Evolutionary conservation across 2,888 invertebrate genomes (phyloP).

Genomic region (Rhimphoctona megacephalus): DNA sequence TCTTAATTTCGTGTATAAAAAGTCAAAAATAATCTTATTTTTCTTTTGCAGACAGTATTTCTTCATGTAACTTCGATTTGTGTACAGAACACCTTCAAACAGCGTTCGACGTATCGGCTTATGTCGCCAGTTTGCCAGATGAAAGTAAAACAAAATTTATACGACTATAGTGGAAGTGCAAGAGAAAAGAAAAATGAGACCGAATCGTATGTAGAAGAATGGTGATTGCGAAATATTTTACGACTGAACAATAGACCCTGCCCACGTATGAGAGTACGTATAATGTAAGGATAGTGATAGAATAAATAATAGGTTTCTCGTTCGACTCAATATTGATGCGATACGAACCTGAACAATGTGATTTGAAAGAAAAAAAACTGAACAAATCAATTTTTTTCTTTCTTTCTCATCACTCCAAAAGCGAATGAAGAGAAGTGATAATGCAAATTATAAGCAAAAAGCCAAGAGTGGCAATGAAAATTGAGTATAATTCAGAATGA

Average conservation of each 20-base stretch:
- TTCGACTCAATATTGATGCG: constrained; percentile 33
- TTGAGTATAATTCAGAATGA: background rate
- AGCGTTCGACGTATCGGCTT: constrained; percentile 48
- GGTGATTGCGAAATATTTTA: constrained; percentile 35
- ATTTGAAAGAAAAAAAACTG: constrained; percentile 27
- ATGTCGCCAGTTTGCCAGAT: constrained; percentile 16
- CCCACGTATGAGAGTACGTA: constrained; percentile 56
- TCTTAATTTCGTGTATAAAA: no score
- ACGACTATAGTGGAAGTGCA: constrained; percentile 25
- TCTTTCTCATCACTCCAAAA: constrained; percentile 22
- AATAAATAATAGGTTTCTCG: constrained; percentile 28
- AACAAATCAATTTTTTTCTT: background rate
- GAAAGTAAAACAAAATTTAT: constrained; percentile 34
- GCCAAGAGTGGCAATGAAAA: constrained; percentile 13
- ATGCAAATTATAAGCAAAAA: background rate
- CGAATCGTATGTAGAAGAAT: constrained; percentile 13
- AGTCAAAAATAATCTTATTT: constrained; percentile 47
- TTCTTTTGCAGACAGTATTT: constrained; percentile 77
- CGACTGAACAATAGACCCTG: constrained; percentile 59
- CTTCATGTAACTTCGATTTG: constrained; percentile 76
- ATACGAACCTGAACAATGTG: constrained; percentile 1
- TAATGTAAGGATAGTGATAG: constrained; percentile 22
- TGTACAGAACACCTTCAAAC: constrained; percentile 52
- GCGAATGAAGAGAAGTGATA: constrained; percentile 9
- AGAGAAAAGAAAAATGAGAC: background rate